Base-by-base conservation (phyloP, 2,888 invertebrate species). In the Callosobruchus maculatus region DNA sequence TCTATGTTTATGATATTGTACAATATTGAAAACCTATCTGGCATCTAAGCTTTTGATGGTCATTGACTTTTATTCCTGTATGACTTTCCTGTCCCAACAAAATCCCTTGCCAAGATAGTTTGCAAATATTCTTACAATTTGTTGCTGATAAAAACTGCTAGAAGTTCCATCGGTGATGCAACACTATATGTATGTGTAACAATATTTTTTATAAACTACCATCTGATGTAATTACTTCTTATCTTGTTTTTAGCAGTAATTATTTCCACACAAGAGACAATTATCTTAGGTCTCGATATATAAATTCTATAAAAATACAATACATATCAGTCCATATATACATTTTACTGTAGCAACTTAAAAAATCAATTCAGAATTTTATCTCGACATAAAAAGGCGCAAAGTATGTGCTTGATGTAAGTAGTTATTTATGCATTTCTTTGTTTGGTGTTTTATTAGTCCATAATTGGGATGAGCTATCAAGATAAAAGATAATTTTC, bases 371-470 rank as follows among this genome's bases (percentile, higher is more conserved):
- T 18, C 1, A n/a, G n/a, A 1, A 49, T 49, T 49, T 7, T 49
- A 13, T 18, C 30, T 49, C 18, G 9, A 1, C 49, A 49, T 13
- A 49, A 49, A 1, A 13, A 49, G 13, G 18, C 49, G 4, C 1
- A 7, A 3, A 72, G 71, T 21, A 74, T 74, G 75, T 74, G 75
- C 69, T 74, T 71, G 71, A 76, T 72, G 75, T 76, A 73, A 70
- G 18, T 22, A 26, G n/a, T n/a, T n/a, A n/a, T n/a, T n/a, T 26
- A 26, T 26, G 26, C 26, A 26, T 26, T 7, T 26, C 3, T 26
- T n/a, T n/a, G n/a, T n/a, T n/a, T n/a, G n/a, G n/a, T n/a, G n/a
- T n/a, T n/a, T n/a, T n/a, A n/a, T n/a, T n/a, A n/a, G n/a, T n/a
- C 26, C 3, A 26, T 26, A 26, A 26, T 26, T 26, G 26, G 7